A percentile compares a stretch with the other conserved stretches of the same genome.
phyloP scores from a whole-genome alignment of 2,113 vertebrate species.

The Conger conger region DNA sequence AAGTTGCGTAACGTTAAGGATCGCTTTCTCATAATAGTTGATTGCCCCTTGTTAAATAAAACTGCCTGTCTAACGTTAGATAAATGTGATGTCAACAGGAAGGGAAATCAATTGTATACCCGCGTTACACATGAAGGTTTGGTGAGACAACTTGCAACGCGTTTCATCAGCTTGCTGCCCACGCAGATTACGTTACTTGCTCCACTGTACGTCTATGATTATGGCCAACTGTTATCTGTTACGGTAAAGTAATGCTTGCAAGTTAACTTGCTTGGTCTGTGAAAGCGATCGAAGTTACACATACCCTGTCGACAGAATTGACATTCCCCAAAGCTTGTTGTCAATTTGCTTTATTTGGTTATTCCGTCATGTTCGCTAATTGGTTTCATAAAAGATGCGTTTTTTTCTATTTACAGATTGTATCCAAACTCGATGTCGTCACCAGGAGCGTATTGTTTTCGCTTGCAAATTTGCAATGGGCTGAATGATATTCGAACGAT shows the following conservation, averaged over 20 bases:
- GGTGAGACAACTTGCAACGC: neutral
- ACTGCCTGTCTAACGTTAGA: neutral
- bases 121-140: neutral
- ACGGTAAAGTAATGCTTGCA: neutral
- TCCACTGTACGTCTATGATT: neutral
- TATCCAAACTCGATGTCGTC: too few species aligned
- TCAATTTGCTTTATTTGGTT: neutral
- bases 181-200: neutral
- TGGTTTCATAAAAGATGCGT: too few species aligned
- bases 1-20: too few species aligned
- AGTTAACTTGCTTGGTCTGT: neutral
- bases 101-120: neutral
- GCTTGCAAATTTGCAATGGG: too few species aligned
- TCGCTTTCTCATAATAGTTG: neutral
- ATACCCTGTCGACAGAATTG: neutral
- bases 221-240: neutral
- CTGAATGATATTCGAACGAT: too few species aligned
- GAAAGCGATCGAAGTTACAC: neutral
- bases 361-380: too few species aligned
- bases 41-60: neutral
- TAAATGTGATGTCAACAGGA: neutral
- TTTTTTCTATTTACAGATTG: too few species aligned
- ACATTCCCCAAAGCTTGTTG: neutral
- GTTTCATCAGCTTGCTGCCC: neutral
- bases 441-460: too few species aligned